These are phyloP conservation scores for Oreochromis aureus DNA, from an alignment of 2,113 vertebrate species.

Conservation along the genomic window DNA sequence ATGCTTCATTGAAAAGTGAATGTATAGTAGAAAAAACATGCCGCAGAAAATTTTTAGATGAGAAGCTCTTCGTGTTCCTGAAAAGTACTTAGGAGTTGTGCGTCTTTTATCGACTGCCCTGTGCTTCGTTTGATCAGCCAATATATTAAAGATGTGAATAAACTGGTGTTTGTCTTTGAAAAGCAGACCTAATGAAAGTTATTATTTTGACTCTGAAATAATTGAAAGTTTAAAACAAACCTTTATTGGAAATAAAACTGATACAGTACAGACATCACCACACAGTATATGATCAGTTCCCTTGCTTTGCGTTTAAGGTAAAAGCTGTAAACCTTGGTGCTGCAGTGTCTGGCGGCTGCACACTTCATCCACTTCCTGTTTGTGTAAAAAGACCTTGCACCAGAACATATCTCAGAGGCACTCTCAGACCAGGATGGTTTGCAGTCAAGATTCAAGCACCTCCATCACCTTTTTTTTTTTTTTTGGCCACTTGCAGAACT, in stretches of 20 bases:
- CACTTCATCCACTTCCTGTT: not conserved
- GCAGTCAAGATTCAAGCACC: slow-evolving; percentile 2
- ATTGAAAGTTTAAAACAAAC: slow-evolving; percentile 27
- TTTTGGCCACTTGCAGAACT: slow-evolving; percentile 10
- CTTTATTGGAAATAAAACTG: slow-evolving; percentile 52
- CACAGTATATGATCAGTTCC: slow-evolving; percentile 2
- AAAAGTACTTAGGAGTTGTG: not conserved
- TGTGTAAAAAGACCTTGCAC: not conserved
- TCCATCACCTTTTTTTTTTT: not conserved
- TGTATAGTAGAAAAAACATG: slow-evolving; percentile 31
- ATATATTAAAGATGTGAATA: slow-evolving; percentile 54
- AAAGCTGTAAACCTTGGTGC: slow-evolving; percentile 22
- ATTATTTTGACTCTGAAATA: not conserved
- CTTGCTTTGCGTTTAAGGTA: not conserved
- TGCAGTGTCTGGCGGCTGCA: not conserved
- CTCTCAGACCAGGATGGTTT: not conserved
- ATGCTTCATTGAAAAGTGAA: slow-evolving; percentile 41
- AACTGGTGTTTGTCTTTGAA: slow-evolving; percentile 41
- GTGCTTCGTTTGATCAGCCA: slow-evolving; percentile 12
- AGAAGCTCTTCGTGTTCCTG: slow-evolving; percentile 6
- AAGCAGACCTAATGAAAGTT: not conserved
- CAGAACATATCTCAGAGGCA: not conserved
- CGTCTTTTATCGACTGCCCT: slow-evolving; percentile 22
- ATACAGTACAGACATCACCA: slow-evolving; percentile 29
- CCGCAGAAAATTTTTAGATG: not conserved